A percentile compares a stretch with the other conserved stretches of the same genome.
Conservation (phyloP, 2,113 vertebrate genomes). For the Anolis carolinensis region DNA sequence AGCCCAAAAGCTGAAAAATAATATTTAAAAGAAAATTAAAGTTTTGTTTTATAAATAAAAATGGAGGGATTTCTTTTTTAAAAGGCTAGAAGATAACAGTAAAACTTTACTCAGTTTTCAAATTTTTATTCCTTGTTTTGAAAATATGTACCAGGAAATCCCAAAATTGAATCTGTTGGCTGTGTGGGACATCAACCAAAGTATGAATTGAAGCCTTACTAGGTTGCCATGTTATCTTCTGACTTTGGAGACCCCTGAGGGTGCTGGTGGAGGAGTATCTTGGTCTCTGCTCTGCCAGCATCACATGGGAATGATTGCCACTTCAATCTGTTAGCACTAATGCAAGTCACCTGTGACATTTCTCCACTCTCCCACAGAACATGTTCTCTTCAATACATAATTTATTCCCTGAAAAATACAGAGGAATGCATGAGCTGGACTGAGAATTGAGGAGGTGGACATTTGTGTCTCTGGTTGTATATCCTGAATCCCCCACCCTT, state of each 20-base stretch:
- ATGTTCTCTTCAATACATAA: conserved; percentile 18
- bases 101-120: not conserved
- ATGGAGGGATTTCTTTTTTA: not conserved
- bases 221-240: not conserved
- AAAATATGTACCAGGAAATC: not conserved
- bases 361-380: not conserved
- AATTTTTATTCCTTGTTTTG: too few species aligned
- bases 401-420: not conserved
- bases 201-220: not conserved
- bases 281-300: conserved; percentile 5
- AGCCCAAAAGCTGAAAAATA: too few species aligned
- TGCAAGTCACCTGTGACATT: conserved; percentile 6
- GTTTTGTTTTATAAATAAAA: not conserved
- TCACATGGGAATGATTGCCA: conserved; percentile 8
- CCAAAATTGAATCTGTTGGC: not conserved
- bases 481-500: not conserved
- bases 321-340: conserved; percentile 12
- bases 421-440: not conserved
- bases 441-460: conserved; percentile 30
- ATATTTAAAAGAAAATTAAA: not conserved
- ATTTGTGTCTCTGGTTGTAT: not conserved
- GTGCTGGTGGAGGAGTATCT: not conserved
- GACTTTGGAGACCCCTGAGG: not conserved
- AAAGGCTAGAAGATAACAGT: not conserved
- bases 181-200: not conserved